A percentile compares a stretch with the other conserved stretches of the same genome.
Evolutionary conservation across 2,797 vertebrate genomes (phyloP).

Genomic region (Tauraco hartlaubi): DNA sequence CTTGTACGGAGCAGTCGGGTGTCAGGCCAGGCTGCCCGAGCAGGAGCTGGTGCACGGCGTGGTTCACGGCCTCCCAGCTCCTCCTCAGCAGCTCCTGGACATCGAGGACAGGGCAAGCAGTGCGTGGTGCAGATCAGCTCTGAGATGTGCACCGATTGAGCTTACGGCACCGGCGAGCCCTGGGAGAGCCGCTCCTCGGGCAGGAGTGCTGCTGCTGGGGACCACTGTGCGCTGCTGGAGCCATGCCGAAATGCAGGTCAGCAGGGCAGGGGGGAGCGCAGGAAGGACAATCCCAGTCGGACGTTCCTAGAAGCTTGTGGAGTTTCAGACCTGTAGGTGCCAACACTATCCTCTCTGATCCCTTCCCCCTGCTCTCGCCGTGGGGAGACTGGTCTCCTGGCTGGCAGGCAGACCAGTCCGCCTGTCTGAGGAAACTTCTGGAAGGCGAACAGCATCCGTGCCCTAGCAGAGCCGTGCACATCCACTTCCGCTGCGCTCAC

Average conservation of each 20-base stretch:
- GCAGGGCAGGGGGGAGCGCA: not conserved
- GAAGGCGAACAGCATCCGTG: not conserved
- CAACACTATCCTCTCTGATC: not conserved
- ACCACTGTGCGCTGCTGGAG: rapidly evolving
- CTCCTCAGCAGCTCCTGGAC: not conserved
- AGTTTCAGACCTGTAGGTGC: not conserved
- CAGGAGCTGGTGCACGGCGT: not conserved
- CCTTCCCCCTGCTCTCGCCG: rapidly evolving
- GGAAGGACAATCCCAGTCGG: not conserved
- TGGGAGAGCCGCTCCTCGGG: not conserved
- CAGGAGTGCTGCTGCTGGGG: not conserved
- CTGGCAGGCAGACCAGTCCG: not conserved
- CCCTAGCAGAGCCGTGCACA: not conserved
- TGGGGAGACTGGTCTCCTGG: not conserved
- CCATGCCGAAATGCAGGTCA: rapidly evolving
- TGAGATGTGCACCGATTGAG: rapidly evolving
- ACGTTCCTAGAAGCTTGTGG: not conserved
- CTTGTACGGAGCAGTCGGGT: rapidly evolving
- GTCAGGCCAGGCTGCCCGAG: not conserved
- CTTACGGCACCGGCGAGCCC: rapidly evolving
- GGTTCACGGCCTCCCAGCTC: not conserved
- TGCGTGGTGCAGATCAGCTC: not conserved
- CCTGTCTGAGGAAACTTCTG: not conserved
- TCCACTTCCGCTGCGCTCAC: not conserved
- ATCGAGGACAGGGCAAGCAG: not conserved